Evolutionary conservation across 92 coral and sea anemone species (phyloP), one percentile per base, ranked within the genome.

Genomic region (Porites cylindrica): DNA sequence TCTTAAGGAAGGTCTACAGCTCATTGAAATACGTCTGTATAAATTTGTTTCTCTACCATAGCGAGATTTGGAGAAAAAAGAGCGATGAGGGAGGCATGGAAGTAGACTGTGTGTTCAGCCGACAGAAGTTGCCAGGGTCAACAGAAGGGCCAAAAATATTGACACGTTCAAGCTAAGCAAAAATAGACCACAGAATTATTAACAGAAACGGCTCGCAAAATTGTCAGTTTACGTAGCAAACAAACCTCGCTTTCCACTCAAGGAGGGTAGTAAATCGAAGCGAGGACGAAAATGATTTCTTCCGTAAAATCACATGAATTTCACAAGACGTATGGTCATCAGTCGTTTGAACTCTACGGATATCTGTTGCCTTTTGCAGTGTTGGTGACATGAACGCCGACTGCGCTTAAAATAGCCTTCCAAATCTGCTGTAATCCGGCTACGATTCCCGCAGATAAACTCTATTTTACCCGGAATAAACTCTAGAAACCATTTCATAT

Each of bases 281-380:
- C 13, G 11, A 47, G 4, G 72, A 10, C 61, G 11, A 8, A 24
- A 23, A 64, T 78, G 8, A 54, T 70, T 18, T 26, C 18, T 82
- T 26, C 78, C 29, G 17, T 69, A 26, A 10, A 56, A 59, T 82
- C 86, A 82, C 77, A 82, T 82, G 86, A 70, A 77, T 4, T 70
- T 19, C 86, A 59, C 24, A 82, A 26, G 19, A 14, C 38, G 69
- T 51, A 21, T 59, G 26, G 53, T 68, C 53, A 70, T 81, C 54
- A 82, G 75, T 66, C 78, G 26, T 82, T 70, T 70, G 68, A 70
- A 67, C 58, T 43, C 59, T 80, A 32, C n/a, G 50, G 72, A 61
- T 21, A 64, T 51, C 20, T 51, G 64, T 21, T 54, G 84, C 21
- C 66, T 70, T 24, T 38, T 38, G 47, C 47, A 38, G 47, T 69